phyloP scores from a whole-genome alignment of 2,888 invertebrate genomes.

The Callyntrura sp. region DNA sequence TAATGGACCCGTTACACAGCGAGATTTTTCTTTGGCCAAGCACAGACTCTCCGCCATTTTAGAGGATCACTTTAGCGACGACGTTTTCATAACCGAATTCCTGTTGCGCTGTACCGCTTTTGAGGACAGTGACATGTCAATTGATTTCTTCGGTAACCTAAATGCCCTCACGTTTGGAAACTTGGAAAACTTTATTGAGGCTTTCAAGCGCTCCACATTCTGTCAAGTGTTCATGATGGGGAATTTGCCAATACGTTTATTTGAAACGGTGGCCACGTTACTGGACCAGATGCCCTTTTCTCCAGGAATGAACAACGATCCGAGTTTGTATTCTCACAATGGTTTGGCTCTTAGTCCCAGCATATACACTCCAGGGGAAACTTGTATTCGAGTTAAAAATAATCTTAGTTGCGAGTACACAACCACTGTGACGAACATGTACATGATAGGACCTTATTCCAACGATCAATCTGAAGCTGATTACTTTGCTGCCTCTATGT shows the following conservation, averaged over 20 bases:
- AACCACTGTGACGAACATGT: constrained; percentile 4
- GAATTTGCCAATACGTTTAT: not conserved
- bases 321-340: not conserved
- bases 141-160: not conserved
- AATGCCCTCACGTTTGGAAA: not conserved
- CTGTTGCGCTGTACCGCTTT: not conserved
- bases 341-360: not conserved
- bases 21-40: not conserved
- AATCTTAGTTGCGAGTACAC: not conserved
- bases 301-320: not conserved
- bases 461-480: not conserved
- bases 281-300: constrained; percentile 27
- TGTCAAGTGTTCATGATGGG: not conserved
- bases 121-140: not conserved
- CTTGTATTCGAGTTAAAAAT: not conserved
- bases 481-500: not conserved
- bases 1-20: too few relatives aligned
- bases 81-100: not conserved
- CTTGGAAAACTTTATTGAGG: not conserved
- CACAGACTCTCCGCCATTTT: not conserved
- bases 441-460: constrained; percentile 8
- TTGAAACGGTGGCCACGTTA: not conserved
- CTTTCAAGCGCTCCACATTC: not conserved
- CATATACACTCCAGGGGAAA: constrained; percentile 13
- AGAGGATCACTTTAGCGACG: not conserved